A percentile compares a stretch with the other conserved stretches of the same genome.
phyloP scores from a whole-genome alignment of 2,888 invertebrate genomes.

The Balanococcus diminutus region DNA sequence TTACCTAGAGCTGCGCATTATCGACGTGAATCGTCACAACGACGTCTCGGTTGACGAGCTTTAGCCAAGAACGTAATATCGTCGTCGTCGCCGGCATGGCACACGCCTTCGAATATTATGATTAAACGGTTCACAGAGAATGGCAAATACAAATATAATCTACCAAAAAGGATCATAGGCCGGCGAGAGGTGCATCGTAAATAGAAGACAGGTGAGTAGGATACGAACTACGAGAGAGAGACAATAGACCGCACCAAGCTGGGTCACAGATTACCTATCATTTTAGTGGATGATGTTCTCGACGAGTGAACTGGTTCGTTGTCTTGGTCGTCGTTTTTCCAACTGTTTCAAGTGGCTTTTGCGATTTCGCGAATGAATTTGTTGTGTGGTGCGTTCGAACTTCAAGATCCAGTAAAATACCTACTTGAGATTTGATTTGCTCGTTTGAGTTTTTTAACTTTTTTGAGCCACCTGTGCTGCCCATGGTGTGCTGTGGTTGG shows the following conservation, averaged over 20 bases:
- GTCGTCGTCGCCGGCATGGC: background rate
- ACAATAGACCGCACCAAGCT: background rate
- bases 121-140: constrained; percentile 32
- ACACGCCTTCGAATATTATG: background rate
- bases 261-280: background rate
- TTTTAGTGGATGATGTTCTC: constrained; percentile 47
- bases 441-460: background rate
- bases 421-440: background rate
- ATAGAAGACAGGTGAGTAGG: background rate
- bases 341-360: background rate
- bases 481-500: background rate
- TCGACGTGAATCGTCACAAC: constrained; percentile 41
- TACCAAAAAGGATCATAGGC: background rate
- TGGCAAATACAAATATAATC: background rate
- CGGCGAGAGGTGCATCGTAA: background rate
- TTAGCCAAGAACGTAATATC: background rate
- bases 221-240: constrained; percentile 5
- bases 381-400: background rate
- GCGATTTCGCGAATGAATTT: background rate
- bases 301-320: constrained; percentile 43
- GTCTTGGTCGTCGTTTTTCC: background rate
- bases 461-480: background rate
- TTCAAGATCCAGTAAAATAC: background rate
- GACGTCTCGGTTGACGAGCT: constrained; percentile 36
- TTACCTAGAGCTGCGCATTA: background rate